Base-by-base conservation (phyloP, 2,888 invertebrate species). In the Chymomyza caudatula region DNA sequence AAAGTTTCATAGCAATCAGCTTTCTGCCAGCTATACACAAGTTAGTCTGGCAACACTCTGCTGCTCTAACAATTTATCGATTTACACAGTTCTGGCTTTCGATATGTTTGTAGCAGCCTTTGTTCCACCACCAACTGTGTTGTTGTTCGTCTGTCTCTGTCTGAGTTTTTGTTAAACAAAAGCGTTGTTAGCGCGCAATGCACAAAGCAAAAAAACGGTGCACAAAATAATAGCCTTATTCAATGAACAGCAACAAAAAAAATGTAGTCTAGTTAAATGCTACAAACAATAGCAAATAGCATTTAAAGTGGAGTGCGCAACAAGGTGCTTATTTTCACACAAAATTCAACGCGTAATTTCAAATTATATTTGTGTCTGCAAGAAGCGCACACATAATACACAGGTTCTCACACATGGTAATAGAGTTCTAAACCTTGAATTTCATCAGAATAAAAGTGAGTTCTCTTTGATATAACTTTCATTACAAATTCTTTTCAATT, bases 131-230 rank as follows among this genome's bases (percentile, higher is more conserved):
- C 67, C 71, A 77, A 74, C 75, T 68, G 76, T 84, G 79, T 80
- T 80, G 80, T 80, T 80, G 79, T 84, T 79, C 65, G 51, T 69
- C 72, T 66, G 54, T 84, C 79, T 76, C 78, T 80, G 71, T 80
- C 82, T 71, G 60, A 66, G 65, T 63, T 73, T 37, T 65, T 64
- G 65, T 70, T 70, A 65, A 70, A 70, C 85, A 85, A 80, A 80
- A 80, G 85, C 82, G 63, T 78, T 74, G 74, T 70, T 77, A 83
- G 80, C 79, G 79, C 85, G 85, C 79, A 79, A 85, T 76, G 85
- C 71, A 54, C 25, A 25, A 43, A 37, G 8, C 22, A 63, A 68
- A 69, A 69, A 68, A 69, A 72, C 63, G 72, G 56, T 78, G 74
- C 73, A 78, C 52, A 49, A 62, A 76, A 67, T 64, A 53, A n/a